These are phyloP conservation scores for Baronia brevicornis DNA, from an alignment of 2,888 invertebrate species.

Conservation along the genomic window DNA sequence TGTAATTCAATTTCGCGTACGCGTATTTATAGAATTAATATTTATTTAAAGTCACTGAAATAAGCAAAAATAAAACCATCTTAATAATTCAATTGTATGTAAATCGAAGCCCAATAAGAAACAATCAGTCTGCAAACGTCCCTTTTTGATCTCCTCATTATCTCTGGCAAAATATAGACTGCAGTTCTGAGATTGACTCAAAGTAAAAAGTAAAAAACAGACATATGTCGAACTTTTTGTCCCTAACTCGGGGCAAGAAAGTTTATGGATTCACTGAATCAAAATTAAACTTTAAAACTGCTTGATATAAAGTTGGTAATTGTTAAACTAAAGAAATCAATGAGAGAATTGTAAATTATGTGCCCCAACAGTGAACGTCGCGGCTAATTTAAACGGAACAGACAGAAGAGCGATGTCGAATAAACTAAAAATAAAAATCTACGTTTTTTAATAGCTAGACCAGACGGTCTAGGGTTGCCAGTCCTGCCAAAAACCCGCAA, in stretches of 20 bases:
- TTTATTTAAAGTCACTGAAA: slow-evolving; percentile 3
- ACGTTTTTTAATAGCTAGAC: slow-evolving; percentile 43
- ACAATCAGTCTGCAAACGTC: slow-evolving; percentile 29
- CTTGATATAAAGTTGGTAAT: slow-evolving; percentile 17
- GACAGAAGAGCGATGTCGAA: slow-evolving; percentile 36
- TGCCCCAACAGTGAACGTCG: slow-evolving; percentile 39
- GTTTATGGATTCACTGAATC: slow-evolving; percentile 6
- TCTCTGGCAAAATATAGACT: slow-evolving; percentile 39
- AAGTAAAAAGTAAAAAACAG: slow-evolving; percentile 34
- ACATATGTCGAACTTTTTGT: slow-evolving; percentile 58
- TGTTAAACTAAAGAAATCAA: slow-evolving; percentile 3
- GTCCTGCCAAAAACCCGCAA: no score
- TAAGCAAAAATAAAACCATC: slow-evolving; percentile 5
- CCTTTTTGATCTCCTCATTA: slow-evolving; percentile 39
- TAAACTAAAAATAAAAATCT: slow-evolving; percentile 44
- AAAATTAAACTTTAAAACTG: slow-evolving; percentile 10
- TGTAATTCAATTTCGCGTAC: no score
- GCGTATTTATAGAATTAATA: neutral
- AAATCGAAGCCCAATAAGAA: slow-evolving; percentile 21
- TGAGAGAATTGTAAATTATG: slow-evolving; percentile 25
- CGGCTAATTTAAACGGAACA: slow-evolving; percentile 58
- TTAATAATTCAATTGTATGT: slow-evolving; percentile 33
- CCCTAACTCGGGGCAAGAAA: slow-evolving; percentile 17
- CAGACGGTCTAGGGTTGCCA: no score
- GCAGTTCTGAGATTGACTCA: slow-evolving; percentile 37